Evolutionary conservation across 2,888 invertebrate genomes (phyloP), one percentile per base, ranked within the genome.

Genomic region (Drosophila quinaria): DNA sequence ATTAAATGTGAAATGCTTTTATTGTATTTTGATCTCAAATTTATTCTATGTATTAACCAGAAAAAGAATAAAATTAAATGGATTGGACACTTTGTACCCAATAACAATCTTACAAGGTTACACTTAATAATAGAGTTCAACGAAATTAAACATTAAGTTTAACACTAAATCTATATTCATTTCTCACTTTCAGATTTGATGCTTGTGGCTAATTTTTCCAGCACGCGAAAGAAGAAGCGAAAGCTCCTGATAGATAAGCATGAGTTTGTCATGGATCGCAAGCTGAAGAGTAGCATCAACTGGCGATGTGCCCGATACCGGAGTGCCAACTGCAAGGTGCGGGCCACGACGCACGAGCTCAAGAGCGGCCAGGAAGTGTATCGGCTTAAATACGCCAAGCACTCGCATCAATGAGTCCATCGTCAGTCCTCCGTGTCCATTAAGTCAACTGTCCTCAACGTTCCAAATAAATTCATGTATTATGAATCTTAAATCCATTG

Each of bases 281-380:
- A 87, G 61, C 78, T 92, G 4, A 92, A 92, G 64, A 81, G 84
- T 54, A 91, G 91, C 33, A 91, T 90, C 47, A 92, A 92, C 65
- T 93, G 92, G 92, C 91, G 92, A 19, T 93, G 93, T 60, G 80
- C 92, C 4, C 89, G 91, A 0, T 92, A 92, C 31, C 90, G 91
- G 31, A 91, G 90, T 62, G 85, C 86, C 54, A 89, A 87, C 19
- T 93, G 93, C 71, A 92, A 90, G 74, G 92, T 92, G 13, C 90
- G 93, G 31, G 93, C 92, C 8, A 92, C 92, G 2, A 92, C 92
- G n/a, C 91, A 89, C 59, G 41, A 83, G 11, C 60, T 81, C 3
- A 74, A 89, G n/a, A 73, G 72, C 33, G 91, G 91, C 31, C 68
- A 90, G 44, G 92, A 92, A 70, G 87, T 88, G 39, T 92, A 90